Percentiles rank a stretch among this genome's conserved stretches.
Evolutionary conservation across 2,797 vertebrate species (phyloP).

Genomic region (Coranthus polyacanthus): DNA sequence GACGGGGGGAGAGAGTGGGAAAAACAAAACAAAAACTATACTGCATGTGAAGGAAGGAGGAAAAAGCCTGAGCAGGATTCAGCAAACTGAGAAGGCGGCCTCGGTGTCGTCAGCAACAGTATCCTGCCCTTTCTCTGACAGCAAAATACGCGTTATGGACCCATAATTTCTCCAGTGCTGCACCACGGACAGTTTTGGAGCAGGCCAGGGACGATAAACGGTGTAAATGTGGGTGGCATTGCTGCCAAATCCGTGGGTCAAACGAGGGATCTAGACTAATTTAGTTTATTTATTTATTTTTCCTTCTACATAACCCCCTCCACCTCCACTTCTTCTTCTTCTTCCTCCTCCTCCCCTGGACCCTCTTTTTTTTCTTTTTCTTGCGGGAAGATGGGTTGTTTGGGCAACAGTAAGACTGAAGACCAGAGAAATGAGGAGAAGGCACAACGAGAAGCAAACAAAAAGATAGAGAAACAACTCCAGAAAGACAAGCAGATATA

Average conservation of each 20-base stretch:
- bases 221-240: constrained; percentile 71
- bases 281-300: constrained; percentile 73
- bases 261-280: constrained; percentile 72
- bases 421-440: constrained; percentile 98
- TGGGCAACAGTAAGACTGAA: constrained; percentile 97
- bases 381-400: constrained; percentile 94
- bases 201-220: constrained; percentile 40
- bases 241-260: constrained; percentile 73
- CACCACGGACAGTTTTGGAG: constrained; percentile 37
- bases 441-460: constrained; percentile 96
- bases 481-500: constrained; percentile 98
- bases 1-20: constrained; percentile 6
- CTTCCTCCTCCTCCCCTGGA: constrained; percentile 78
- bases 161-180: constrained; percentile 49
- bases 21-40: constrained; percentile 37
- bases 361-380: constrained; percentile 70
- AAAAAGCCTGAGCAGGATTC: constrained; percentile 64
- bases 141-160: constrained; percentile 77
- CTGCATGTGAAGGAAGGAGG: constrained; percentile 59
- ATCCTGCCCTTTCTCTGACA: constrained; percentile 77
- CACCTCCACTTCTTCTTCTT: constrained; percentile 40
- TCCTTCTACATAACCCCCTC: constrained; percentile 49
- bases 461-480: constrained; percentile 97
- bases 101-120: constrained; percentile 77
- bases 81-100: constrained; percentile 75